phyloP scores from a whole-genome alignment of 1,140 invertebrate species.

The Drosophila elegans region DNA sequence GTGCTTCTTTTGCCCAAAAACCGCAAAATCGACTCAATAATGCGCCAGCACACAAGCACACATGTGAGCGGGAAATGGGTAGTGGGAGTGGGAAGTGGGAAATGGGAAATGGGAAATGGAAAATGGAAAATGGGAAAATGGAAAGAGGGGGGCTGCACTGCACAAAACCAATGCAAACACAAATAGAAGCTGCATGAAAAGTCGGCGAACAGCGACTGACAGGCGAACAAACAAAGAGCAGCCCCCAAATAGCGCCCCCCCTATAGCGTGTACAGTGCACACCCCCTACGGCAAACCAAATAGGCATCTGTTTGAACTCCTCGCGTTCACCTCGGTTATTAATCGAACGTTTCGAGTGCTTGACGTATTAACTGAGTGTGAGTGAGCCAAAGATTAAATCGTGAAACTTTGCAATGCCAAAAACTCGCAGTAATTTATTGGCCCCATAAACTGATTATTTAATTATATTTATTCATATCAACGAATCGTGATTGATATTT shows the following conservation, averaged over 20 bases:
- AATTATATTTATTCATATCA: constrained; percentile 33
- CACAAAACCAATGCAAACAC: constrained; percentile 18
- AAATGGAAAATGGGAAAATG: too few species aligned
- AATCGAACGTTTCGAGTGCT: constrained; percentile 59
- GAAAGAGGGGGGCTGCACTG: background rate
- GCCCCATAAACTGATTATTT: constrained; percentile 30
- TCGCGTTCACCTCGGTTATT: constrained; percentile 62
- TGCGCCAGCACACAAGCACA: constrained; percentile 52
- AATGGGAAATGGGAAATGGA: too few species aligned
- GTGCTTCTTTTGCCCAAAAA: constrained; percentile 61
- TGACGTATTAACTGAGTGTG: constrained; percentile 36
- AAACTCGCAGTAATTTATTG: constrained; percentile 24
- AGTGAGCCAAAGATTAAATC: constrained; percentile 1
- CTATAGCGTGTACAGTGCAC: too few species aligned
- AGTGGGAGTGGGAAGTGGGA: too few species aligned
- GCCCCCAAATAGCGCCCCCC: background rate
- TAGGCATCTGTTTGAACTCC: constrained; percentile 53
- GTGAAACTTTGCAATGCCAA: constrained; percentile 4
- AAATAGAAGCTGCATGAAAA: constrained; percentile 40
- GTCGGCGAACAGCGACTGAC: constrained; percentile 34
- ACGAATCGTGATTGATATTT: constrained; percentile 6
- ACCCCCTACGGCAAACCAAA: constrained; percentile 9
- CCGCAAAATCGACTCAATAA: constrained; percentile 77
- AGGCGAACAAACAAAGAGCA: constrained; percentile 38
- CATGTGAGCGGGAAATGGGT: background rate